Evolutionary conservation across 2,113 vertebrate genomes (phyloP).

Genomic region (Alces alces): DNA sequence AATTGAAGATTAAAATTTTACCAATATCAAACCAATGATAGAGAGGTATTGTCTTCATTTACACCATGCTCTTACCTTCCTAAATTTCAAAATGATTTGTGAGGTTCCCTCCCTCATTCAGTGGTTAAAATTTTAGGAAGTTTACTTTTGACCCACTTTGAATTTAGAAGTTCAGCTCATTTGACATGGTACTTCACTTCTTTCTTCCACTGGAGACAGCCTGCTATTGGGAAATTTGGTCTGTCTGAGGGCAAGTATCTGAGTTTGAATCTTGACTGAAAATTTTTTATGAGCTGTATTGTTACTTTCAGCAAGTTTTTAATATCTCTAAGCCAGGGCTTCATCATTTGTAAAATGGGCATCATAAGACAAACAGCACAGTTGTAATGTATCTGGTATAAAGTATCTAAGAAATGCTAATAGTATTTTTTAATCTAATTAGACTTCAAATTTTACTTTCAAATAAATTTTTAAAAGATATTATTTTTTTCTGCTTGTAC

Average conservation of each 20-base stretch:
- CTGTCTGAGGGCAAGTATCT: not conserved
- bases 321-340: not conserved
- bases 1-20: conserved; percentile 27
- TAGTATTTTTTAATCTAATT: not conserved
- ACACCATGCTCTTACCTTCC: not conserved
- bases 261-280: not conserved
- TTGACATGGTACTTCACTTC: not conserved
- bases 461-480: not conserved
- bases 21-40: not conserved
- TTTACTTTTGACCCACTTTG: not conserved
- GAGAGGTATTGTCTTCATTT: not conserved
- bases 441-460: conserved; percentile 19
- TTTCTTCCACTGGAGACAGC: not conserved
- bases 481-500: not conserved
- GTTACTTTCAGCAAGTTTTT: not conserved
- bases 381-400: too few species aligned
- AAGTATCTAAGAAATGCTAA: not conserved
- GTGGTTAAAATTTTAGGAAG: not conserved
- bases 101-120: not conserved
- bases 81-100: conserved; percentile 2
- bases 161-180: not conserved
- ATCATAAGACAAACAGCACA: not conserved
- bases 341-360: not conserved
- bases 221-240: not conserved
- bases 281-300: not conserved